These are phyloP conservation scores for Terrapene triunguis DNA, from an alignment of 2,113 vertebrate genomes.

Conservation along the genomic window DNA sequence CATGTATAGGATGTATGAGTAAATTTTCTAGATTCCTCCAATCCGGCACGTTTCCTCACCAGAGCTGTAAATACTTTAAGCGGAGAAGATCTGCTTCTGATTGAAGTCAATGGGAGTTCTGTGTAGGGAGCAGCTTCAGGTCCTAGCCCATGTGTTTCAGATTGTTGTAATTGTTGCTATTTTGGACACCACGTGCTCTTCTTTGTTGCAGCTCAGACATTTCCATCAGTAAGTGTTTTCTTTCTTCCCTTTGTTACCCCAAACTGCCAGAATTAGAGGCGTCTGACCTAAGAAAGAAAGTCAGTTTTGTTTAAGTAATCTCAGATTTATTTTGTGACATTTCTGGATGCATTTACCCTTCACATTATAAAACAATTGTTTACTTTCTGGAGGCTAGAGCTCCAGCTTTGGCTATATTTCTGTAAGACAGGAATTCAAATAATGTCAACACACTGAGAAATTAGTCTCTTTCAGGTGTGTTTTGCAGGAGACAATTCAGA, in stretches of 20 bases:
- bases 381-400: conserved; percentile 65
- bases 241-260: conserved; percentile 18
- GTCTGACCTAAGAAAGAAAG: conserved; percentile 50
- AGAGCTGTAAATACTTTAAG: not conserved
- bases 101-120: not conserved
- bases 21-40: not conserved
- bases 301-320: conserved; percentile 51
- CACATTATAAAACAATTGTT: conserved; percentile 55
- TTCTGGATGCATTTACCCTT: conserved; percentile 55
- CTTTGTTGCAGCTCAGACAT: not conserved
- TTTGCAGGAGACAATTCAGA: conserved; percentile 70
- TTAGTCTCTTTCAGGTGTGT: conserved; percentile 45
- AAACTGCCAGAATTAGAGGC: conserved; percentile 50
- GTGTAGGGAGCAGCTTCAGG: not conserved
- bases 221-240: not conserved
- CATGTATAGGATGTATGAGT: not conserved
- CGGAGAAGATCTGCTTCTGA: not conserved
- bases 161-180: not conserved
- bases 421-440: conserved; percentile 43
- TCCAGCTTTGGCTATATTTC: conserved; percentile 46
- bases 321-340: conserved; percentile 61
- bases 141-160: not conserved
- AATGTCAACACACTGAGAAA: conserved; percentile 48
- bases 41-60: not conserved
- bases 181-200: conserved; percentile 1